Evolutionary conservation across 2,888 invertebrate genomes (phyloP), one percentile per base, ranked within the genome.

Genomic region (Phlogophora meticulosa): DNA sequence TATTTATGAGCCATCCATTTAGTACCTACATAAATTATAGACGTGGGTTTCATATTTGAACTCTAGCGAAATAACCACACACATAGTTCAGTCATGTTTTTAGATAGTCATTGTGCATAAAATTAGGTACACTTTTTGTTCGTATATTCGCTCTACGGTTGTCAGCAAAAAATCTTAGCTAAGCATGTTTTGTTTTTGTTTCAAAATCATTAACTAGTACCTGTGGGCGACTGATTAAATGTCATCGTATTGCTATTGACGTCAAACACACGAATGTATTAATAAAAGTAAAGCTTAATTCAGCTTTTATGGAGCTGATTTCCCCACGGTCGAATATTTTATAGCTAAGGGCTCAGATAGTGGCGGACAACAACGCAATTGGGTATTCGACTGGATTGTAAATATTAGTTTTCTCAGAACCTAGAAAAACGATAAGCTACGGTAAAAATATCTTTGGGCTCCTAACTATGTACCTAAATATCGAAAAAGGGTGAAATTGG

Each of bases 61-160:
- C 49, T 61, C 20, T n/a, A 55, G 2, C 24, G 34, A 34, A 56
- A 17, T 22, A 45, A 17, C 17, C 15, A 38, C 38, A 22, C 20
- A 15, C 2, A 28, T 15, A n/a, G n/a, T 28, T 9, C n/a, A 57
- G 22, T 17, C 57, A n/a, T 24, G 11, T 57, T 4, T 71, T 46
- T 42, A 45, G 15, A 17, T 7, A 49, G 28, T 62, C 10, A 51
- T 51, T 38, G 10, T 48, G 52, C 22, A 53, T 62, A 53, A 13
- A 42, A 48, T 48, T 45, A n/a, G n/a, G n/a, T n/a, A 55, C 15
- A 24, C 9, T 49, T 63, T 70, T 72, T 72, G 42, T 70, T 15
- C 7, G 10, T 52, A 40, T 36, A 56, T 46, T 57, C 48, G 20
- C 10, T 46, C n/a, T 15, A 48, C 13, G 34, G 24, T 34, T 17